Conservation (phyloP, 2,797 vertebrate species). For the Sebastes dallii region DNA sequence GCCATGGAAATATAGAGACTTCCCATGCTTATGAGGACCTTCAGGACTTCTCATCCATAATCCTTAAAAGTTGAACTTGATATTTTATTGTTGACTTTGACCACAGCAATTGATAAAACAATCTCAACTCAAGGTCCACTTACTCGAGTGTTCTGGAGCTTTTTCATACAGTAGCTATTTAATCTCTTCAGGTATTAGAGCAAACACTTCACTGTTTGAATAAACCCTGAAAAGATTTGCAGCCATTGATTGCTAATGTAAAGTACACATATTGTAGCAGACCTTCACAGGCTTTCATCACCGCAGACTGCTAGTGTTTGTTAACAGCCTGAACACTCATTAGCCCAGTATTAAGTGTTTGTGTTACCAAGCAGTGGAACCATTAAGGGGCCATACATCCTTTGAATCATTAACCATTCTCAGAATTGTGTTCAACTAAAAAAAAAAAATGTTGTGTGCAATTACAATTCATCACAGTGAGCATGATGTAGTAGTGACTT, state of each 20-base stretch:
- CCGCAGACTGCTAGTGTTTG: slow-evolving; percentile 17
- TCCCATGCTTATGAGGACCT: neutral
- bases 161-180: neutral
- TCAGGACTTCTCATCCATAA: neutral
- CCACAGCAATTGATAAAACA: neutral
- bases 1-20: neutral
- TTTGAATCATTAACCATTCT: slow-evolving; percentile 35
- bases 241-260: slow-evolving; percentile 21
- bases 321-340: slow-evolving; percentile 14
- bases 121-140: neutral
- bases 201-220: slow-evolving; percentile 39
- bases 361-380: slow-evolving; percentile 26
- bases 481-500: neutral
- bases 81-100: neutral
- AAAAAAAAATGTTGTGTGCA: neutral
- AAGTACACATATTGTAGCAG: slow-evolving; percentile 13
- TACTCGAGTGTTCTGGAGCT: neutral
- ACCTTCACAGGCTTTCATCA: neutral
- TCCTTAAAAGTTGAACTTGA: neutral
- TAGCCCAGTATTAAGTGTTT: slow-evolving; percentile 7
- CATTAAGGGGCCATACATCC: neutral
- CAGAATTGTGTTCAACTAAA: neutral
- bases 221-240: slow-evolving; percentile 3
- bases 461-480: neutral
- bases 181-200: slow-evolving; percentile 1